Evolutionary conservation across 2,797 vertebrate genomes (phyloP).

Genomic region (Eremophila alpestris): DNA sequence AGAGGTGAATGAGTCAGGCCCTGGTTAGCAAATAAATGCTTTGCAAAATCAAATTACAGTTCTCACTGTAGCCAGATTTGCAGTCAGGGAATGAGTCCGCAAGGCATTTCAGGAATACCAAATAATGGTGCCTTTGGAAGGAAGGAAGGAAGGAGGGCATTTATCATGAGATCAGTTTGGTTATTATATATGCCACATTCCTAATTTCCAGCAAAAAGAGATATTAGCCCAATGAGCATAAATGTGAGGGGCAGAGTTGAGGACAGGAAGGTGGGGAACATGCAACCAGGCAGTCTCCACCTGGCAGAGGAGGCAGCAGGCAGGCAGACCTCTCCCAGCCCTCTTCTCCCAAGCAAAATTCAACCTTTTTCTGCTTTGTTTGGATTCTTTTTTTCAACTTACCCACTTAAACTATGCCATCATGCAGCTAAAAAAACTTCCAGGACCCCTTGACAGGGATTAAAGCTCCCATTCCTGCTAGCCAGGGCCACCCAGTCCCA

Average conservation of each 20-base stretch:
- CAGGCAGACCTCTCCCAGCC: not conserved
- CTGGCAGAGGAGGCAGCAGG: not conserved
- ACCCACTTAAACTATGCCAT: not conserved
- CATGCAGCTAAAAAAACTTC: not conserved
- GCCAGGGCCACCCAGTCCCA: not conserved
- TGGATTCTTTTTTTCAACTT: not conserved
- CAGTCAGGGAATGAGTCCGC: not conserved
- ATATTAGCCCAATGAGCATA: not conserved
- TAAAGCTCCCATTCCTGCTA: accelerated
- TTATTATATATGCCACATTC: not conserved
- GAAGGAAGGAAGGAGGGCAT: not conserved
- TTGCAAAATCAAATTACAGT: not conserved
- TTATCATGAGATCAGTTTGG: not conserved
- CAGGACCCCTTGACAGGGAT: not conserved
- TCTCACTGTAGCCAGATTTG: not conserved
- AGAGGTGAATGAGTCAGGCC: not conserved
- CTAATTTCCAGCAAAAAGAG: not conserved
- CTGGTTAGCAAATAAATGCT: not conserved
- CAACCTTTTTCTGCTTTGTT: not conserved
- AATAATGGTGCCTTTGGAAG: accelerated
- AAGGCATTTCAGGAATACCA: not conserved
- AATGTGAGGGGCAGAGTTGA: not conserved
- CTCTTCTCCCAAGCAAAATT: not conserved
- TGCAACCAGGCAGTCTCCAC: not conserved
- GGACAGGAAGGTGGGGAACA: accelerated